Evolutionary conservation across 2,797 vertebrate genomes (phyloP).

Genomic region (Myotis pilosus): DNA sequence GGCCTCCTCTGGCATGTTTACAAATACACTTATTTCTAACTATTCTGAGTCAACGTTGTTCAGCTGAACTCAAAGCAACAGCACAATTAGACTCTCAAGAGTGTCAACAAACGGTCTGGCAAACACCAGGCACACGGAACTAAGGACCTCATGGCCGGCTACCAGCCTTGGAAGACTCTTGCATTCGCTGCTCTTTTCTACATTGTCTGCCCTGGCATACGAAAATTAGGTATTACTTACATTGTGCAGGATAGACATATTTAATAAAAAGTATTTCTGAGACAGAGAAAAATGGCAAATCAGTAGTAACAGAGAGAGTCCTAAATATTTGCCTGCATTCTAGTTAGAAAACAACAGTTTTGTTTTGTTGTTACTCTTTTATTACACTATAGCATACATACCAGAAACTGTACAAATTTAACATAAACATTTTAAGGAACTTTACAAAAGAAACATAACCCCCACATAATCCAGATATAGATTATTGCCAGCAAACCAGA

Average conservation of each 20-base stretch:
- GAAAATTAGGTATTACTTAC: neutral
- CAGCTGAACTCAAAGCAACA: neutral
- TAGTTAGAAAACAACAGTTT: neutral
- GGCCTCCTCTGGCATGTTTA: neutral
- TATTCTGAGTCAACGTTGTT: neutral
- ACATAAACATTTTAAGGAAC: neutral
- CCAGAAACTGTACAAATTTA: neutral
- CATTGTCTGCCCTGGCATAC: neutral
- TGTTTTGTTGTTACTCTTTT: neutral
- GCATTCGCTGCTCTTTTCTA: neutral
- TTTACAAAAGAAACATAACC: neutral
- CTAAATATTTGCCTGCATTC: neutral
- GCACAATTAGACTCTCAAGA: neutral
- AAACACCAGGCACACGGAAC: neutral
- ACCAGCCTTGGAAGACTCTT: neutral
- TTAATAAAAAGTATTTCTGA: slow-evolving; percentile 21
- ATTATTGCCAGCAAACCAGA: neutral
- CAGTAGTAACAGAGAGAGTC: neutral
- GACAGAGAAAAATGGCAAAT: neutral
- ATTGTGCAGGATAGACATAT: neutral
- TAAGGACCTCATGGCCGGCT: neutral
- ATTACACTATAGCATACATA: neutral
- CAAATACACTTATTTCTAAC: neutral
- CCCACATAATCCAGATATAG: neutral
- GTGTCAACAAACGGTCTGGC: neutral